phyloP scores from a whole-genome alignment of 2,113 vertebrate genomes.

The Apeltes quadracus region DNA sequence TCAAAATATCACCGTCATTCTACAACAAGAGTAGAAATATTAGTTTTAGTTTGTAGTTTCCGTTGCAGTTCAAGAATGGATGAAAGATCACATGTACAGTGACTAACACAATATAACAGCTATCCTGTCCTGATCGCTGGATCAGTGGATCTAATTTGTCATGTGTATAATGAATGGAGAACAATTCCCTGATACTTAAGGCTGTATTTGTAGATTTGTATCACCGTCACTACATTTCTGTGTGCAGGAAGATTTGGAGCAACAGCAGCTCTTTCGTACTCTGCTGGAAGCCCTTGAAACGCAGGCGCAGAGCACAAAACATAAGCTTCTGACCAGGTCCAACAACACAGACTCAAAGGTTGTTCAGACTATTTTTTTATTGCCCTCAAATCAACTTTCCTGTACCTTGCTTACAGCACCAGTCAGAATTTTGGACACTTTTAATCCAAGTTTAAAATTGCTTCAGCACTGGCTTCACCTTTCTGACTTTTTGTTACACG shows the following conservation, averaged over 20 bases:
- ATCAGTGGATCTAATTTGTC: accelerated
- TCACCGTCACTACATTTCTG: background rate
- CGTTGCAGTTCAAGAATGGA: background rate
- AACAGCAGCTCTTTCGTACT: conserved; percentile 78
- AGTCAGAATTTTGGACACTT: too few species aligned
- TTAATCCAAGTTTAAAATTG: background rate
- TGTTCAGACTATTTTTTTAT: background rate
- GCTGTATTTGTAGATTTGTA: background rate
- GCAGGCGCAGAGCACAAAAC: conserved; percentile 66
- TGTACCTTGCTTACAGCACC: background rate
- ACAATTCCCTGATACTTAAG: background rate
- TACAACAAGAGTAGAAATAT: background rate
- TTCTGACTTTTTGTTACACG: background rate
- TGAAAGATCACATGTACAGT: background rate
- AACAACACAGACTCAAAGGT: conserved; percentile 71
- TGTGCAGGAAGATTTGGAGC: conserved; percentile 73
- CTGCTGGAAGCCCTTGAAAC: conserved; percentile 79
- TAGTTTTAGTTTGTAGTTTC: background rate
- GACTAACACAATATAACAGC: background rate
- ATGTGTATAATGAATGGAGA: background rate
- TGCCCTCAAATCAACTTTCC: background rate
- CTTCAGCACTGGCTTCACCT: background rate
- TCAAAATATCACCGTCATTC: background rate
- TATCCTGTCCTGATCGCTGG: background rate
- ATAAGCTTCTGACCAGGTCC: conserved; percentile 56